These are phyloP conservation scores for Pterophyllum scalare DNA, from an alignment of 2,113 vertebrate genomes.

Conservation along the genomic window DNA sequence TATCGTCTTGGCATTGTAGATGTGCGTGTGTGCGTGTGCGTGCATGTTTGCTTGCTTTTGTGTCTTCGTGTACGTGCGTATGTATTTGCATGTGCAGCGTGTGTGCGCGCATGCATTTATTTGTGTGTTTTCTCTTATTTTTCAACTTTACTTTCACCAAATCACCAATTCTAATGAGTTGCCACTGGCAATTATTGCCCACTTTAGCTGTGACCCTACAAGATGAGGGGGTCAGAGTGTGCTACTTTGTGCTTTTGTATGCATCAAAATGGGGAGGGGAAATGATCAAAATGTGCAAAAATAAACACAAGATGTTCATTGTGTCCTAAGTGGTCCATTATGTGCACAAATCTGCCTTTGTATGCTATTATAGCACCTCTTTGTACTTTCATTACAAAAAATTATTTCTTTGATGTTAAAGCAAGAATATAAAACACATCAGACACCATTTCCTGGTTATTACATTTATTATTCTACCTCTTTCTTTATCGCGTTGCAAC, in stretches of 20 bases:
- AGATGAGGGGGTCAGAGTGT: constrained; percentile 73
- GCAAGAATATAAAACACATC: constrained; percentile 22
- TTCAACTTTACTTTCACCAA: constrained; percentile 73
- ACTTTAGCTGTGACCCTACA: constrained; percentile 78
- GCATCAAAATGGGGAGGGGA: constrained; percentile 60
- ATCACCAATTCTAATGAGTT: constrained; percentile 83
- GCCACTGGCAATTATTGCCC: constrained; percentile 81
- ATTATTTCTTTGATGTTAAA: constrained; percentile 27
- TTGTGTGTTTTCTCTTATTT: constrained; percentile 62
- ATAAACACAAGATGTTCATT: constrained; percentile 69
- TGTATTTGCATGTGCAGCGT: constrained; percentile 2
- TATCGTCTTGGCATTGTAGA: constrained; percentile 48
- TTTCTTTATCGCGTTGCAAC: background rate
- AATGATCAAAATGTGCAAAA: constrained; percentile 72
- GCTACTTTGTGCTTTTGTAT: constrained; percentile 68
- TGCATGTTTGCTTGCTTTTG: background rate
- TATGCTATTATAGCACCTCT: constrained; percentile 46
- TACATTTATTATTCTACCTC: background rate
- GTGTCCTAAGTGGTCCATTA: constrained; percentile 67
- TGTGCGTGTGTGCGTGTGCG: constrained; percentile 19
- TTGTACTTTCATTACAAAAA: constrained; percentile 38
- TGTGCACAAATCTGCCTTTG: constrained; percentile 50
- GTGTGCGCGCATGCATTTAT: constrained; percentile 38
- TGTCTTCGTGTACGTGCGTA: background rate
- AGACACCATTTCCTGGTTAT: background rate